phyloP scores from a whole-genome alignment of 2,797 vertebrate species.

The Phylloscopus collybita region DNA sequence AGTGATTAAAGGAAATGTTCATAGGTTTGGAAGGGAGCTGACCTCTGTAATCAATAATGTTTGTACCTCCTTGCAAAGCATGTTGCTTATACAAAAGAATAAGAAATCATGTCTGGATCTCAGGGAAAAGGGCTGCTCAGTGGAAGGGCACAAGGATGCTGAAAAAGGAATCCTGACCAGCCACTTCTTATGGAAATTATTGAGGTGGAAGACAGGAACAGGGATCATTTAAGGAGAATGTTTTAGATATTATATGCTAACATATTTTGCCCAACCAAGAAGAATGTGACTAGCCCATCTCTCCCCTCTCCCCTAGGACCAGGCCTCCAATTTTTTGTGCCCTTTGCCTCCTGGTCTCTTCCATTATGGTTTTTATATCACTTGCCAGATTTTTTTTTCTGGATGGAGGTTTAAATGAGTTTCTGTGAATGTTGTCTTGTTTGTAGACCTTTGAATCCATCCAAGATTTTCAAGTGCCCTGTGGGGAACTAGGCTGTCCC shows the following conservation, averaged over 20 bases:
- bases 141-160: neutral
- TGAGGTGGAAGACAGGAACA: neutral
- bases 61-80: neutral
- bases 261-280: fast-evolving
- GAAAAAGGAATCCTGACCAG: neutral
- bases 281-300: neutral
- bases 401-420: neutral
- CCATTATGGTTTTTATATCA: neutral
- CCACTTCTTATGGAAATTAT: neutral
- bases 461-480: neutral
- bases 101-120: neutral
- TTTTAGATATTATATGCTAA: neutral
- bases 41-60: neutral
- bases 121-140: neutral
- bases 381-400: neutral
- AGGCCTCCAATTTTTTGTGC: neutral
- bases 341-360: neutral
- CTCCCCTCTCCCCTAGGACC: neutral
- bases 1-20: neutral
- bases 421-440: neutral
- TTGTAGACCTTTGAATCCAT: neutral
- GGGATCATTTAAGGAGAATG: neutral
- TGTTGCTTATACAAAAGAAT: neutral
- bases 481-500: neutral
- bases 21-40: neutral